Evolutionary conservation across 2,113 vertebrate genomes (phyloP).

Genomic region (Eidolon helvum): DNA sequence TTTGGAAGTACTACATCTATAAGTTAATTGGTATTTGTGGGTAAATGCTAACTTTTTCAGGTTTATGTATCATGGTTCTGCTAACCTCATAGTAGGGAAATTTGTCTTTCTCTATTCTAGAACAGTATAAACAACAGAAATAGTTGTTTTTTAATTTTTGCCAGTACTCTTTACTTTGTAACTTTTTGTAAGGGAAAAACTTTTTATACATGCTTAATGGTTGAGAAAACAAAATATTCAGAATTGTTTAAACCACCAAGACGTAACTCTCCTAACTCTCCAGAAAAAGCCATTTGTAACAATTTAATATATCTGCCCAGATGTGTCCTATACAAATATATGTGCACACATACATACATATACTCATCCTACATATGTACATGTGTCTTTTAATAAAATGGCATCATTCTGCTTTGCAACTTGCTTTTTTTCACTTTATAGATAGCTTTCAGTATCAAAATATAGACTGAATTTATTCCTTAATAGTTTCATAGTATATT

Average conservation of each 20-base stretch:
- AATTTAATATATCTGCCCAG: background rate
- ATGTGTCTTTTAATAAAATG: slow-evolving; percentile 5
- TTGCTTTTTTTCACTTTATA: slow-evolving; percentile 31
- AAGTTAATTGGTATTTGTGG: background rate
- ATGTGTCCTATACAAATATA: background rate
- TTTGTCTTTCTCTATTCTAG: background rate
- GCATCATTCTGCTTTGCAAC: background rate
- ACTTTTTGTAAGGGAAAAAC: background rate
- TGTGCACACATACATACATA: background rate
- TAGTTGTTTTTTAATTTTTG: background rate
- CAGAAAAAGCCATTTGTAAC: background rate
- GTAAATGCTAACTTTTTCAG: slow-evolving; percentile 12
- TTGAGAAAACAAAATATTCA: background rate
- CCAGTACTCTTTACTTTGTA: background rate
- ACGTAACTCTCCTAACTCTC: background rate
- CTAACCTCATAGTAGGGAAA: background rate
- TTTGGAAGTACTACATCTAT: background rate
- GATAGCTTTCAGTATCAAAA: slow-evolving; percentile 30
- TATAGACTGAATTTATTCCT: background rate
- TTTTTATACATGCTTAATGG: background rate
- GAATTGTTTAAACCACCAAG: background rate
- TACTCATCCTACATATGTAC: background rate
- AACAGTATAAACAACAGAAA: background rate
- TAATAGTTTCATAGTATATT: background rate
- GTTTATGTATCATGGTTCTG: background rate